Conservation (phyloP, 1,140 invertebrate genomes). For the Drosophila bocqueti region DNA sequence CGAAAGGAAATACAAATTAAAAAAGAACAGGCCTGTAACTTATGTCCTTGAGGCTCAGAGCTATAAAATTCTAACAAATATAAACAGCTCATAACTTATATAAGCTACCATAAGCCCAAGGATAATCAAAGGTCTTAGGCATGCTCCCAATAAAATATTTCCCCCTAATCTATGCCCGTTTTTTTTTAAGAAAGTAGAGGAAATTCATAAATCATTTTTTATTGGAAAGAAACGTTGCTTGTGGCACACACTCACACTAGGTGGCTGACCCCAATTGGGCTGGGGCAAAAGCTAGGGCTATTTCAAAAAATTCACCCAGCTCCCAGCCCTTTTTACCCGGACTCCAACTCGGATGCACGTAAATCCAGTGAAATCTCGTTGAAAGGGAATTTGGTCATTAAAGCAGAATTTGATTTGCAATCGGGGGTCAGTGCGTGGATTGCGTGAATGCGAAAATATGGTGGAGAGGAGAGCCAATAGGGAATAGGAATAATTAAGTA, state of each 20-base stretch:
- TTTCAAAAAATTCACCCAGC: slow-evolving; percentile 14
- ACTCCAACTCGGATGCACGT: slow-evolving; percentile 34
- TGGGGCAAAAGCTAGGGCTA: slow-evolving; percentile 4
- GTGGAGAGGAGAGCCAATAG: slow-evolving; percentile 54
- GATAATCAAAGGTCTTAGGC: slow-evolving; percentile 31
- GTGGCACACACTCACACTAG: slow-evolving; percentile 5
- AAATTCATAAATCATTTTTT: slow-evolving; percentile 51
- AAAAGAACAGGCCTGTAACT: background rate
- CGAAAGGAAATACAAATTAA: background rate
- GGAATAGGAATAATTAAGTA: slow-evolving; percentile 77
- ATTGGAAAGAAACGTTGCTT: slow-evolving; percentile 16
- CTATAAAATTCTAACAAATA: slow-evolving; percentile 13
- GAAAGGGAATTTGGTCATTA: slow-evolving; percentile 67
- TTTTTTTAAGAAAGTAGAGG: slow-evolving; percentile 17
- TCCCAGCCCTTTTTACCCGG: slow-evolving; percentile 8
- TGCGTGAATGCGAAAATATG: slow-evolving; percentile 66
- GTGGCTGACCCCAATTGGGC: slow-evolving; percentile 51
- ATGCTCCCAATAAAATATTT: slow-evolving; percentile 25
- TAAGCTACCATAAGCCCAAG: slow-evolving; percentile 14
- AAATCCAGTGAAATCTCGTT: slow-evolving; percentile 60
- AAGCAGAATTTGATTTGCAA: slow-evolving; percentile 65
- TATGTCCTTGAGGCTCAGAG: slow-evolving; percentile 18
- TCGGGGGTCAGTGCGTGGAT: slow-evolving; percentile 50
- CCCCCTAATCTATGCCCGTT: slow-evolving; percentile 6
- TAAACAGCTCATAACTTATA: slow-evolving; percentile 12